phyloP scores from a whole-genome alignment of 2,113 vertebrate genomes.

The Tricholaema leucomelas region DNA sequence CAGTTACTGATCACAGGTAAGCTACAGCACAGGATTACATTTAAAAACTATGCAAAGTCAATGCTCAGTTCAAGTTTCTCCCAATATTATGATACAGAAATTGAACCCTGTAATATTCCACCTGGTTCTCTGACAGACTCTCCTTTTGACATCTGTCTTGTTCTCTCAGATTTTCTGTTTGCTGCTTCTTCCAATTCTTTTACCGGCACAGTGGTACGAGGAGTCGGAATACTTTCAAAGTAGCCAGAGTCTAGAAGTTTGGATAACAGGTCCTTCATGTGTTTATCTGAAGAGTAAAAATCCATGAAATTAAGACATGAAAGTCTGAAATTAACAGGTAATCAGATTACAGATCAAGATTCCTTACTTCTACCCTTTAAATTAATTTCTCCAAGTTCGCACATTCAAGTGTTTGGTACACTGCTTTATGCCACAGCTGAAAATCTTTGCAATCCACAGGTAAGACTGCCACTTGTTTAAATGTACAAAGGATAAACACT shows the following conservation, averaged over 20 bases:
- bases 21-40: neutral
- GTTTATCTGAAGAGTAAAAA: constrained; percentile 81
- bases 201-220: constrained; percentile 67
- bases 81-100: neutral
- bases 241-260: constrained; percentile 87
- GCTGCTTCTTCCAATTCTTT: constrained; percentile 66
- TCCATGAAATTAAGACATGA: neutral
- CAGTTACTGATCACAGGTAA: neutral
- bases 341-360: neutral
- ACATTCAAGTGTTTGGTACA: neutral
- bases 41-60: neutral
- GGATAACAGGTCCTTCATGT: constrained; percentile 86
- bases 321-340: neutral
- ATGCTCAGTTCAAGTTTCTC: neutral
- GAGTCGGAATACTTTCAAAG: constrained; percentile 85
- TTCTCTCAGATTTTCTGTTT: constrained; percentile 67
- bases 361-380: neutral
- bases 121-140: constrained; percentile 73
- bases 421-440: neutral
- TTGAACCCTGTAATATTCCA: constrained; percentile 37
- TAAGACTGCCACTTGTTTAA: neutral
- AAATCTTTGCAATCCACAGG: neutral
- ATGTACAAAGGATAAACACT: neutral
- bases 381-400: neutral
- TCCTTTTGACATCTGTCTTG: constrained; percentile 57